Base-by-base conservation (phyloP, 2,113 vertebrate genomes). In the Anas platyrhynchos region DNA sequence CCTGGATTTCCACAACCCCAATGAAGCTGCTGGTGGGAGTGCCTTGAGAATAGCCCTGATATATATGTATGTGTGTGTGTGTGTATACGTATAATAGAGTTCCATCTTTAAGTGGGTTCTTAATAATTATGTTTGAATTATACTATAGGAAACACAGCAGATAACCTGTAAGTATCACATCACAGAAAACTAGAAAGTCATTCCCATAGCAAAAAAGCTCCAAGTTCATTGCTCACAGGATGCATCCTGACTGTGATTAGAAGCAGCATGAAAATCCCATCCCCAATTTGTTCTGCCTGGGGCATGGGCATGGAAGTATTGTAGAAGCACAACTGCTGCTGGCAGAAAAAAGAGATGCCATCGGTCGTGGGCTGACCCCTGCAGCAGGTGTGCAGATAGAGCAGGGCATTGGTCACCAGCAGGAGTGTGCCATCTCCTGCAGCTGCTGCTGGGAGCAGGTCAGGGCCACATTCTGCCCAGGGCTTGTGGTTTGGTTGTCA, bases 401-500 rank as follows among this genome's bases (percentile, higher is more conserved):
- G 13, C 2, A 0, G 26, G 18, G 27, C 52, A 27, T 41, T 5
- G 26, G 26, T 65, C 62, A 20, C 16, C 26, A 65, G 62, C 62
- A 41, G 62, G 11, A 26, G 44, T 26, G 13, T 46, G 18, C 54
- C 1, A 0, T 31, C 44, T 58, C n/a, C 54, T 73, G 48, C 26
- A 69, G 50, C 44, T 71, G 72, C 71, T 62, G 63, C 73, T 61
- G 46, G 32, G 41, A 55, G 41, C 16, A 20, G 59, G 11, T 36
- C 2, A 1, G 36, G 31, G 13, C 48, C 41, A 16, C 0, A 0
- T 3, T 2, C 14, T 13, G 8, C 9, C 9, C 7, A 0, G 0
- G 17, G 23, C 36, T 46, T 16, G 48, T 34, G 48, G 32, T 16
- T 3, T 29, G 23, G 3, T 29, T 50, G 1, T 78, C 23, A 13